Evolutionary conservation across 2,113 vertebrate species (phyloP), one percentile per base, ranked within the genome.

Genomic region (Pomatostomus ruficeps): DNA sequence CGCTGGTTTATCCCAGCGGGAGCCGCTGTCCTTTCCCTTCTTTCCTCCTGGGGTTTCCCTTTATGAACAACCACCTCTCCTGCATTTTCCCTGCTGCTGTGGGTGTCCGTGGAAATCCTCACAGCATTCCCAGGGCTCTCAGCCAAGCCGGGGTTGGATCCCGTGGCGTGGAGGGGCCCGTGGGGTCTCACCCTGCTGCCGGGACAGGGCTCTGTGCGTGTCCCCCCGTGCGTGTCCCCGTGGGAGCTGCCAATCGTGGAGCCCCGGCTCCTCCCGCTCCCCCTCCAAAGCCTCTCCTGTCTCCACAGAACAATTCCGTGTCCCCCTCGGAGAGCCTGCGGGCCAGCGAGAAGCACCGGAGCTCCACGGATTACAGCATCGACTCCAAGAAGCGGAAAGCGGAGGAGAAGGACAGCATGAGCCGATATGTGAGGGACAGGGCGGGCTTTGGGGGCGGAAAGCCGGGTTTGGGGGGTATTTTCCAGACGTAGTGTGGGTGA

Each of bases 321-420:
- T 99, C 99, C 0, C 99, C 99, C 10, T 99, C 99, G 10, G 99
- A 99, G 97, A 99, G 99, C 96, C 97, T 99, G 92, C 97, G 99
- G 40, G 97, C 98, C 75, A 99, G 98, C 1, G 99, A 99, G 97
- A 99, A 99, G 96, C 99, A 99, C 97, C 98, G 99, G 40, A 97
- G 98, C 92, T 99, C 99, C 18, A 97, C 99, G 0, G 99, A 99
- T 75, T 99, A 99, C 67, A 92, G 98, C 88, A 97, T 99, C 20
- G 99, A 99, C 93, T 97, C 99, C 88, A 99, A 99, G 98, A 99
- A 99, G 93, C 96, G 99, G 95, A 99, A 99, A 95, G 99, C 99
- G 0, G 99, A 99, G 63, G 99, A 99, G 97, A 99, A 99, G 95
- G 99, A 99, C 97, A 99, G 97, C 95, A 97, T 99, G 98, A 98